These are phyloP conservation scores for Gonatopus flavifemur DNA, from an alignment of 1,140 invertebrate species.

Conservation along the genomic window DNA sequence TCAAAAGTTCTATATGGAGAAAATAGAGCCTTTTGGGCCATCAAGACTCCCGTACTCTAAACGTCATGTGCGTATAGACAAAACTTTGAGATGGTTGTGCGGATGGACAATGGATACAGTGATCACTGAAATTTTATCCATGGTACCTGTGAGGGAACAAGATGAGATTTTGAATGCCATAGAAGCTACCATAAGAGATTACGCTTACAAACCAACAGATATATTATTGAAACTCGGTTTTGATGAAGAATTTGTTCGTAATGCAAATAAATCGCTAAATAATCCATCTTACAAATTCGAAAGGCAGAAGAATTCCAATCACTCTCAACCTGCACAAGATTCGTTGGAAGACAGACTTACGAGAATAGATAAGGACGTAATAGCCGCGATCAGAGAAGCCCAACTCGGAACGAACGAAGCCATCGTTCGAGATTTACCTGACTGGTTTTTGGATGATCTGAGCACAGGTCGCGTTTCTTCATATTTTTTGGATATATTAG, in stretches of 20 bases:
- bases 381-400: too few relatives aligned
- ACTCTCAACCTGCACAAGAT: too few relatives aligned
- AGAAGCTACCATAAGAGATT: slow-evolving; percentile 64
- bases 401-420: slow-evolving; percentile 5
- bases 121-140: slow-evolving; percentile 65
- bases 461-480: slow-evolving; percentile 62
- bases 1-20: slow-evolving; percentile 70
- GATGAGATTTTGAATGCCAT: slow-evolving; percentile 61
- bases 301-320: too few relatives aligned
- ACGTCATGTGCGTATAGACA: slow-evolving; percentile 67
- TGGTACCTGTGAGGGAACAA: slow-evolving; percentile 61
- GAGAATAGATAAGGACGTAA: too few relatives aligned
- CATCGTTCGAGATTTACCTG: slow-evolving; percentile 48
- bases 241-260: slow-evolving; percentile 24
- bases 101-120: slow-evolving; percentile 70
- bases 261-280: slow-evolving; percentile 3
- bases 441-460: slow-evolving; percentile 68
- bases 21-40: slow-evolving; percentile 68
- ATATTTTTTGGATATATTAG: slow-evolving; percentile 69
- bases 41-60: slow-evolving; percentile 62
- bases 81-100: slow-evolving; percentile 73
- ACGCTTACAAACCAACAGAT: slow-evolving; percentile 60
- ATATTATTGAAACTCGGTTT: slow-evolving; percentile 52
- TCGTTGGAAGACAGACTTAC: too few relatives aligned
- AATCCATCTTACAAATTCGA: slow-evolving; percentile 31